Evolutionary conservation across 2,888 invertebrate genomes (phyloP), one percentile per base, ranked within the genome.

Genomic region (Glyphotaelius pellucidus): DNA sequence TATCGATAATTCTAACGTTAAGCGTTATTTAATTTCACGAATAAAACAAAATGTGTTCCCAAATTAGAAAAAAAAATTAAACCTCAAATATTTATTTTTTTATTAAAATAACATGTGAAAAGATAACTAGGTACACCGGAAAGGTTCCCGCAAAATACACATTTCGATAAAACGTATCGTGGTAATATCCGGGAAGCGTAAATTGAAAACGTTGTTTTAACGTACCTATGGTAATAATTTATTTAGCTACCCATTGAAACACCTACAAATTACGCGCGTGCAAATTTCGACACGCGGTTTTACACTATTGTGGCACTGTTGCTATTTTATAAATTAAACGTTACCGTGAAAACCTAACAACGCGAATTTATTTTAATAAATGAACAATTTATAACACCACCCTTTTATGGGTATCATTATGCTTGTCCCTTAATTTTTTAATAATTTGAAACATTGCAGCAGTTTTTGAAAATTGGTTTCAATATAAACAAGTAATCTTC

Each of bases 211-310:
- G 35, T 5, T 83, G 19, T 83, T 83, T 31, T 25, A 83, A 83
- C 2, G 5, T 19, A 19, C 67, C 67, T n/a, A 67, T 9, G 25
- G 67, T 83, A 83, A 83, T 83, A 83, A 32, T 25, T 83, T 83
- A 83, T 35, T 31, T 30, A 38, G 11, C 7, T 83, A 83, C 67
- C 35, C 35, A 83, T 83, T 83, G 32, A 83, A 83, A 83, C 35
- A 83, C 83, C 19, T 67, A 67, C 67, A 67, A 67, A 52, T 67
- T n/a, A 31, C n/a, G 32, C 87, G 52, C 67, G 31, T 87, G 30
- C 35, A 79, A 91, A 90, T 92, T 90, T 92, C 90, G 90, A 92
- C 91, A 42, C 85, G 92, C 84, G 92, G 92, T 89, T 92, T 91
- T 38, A 80, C 89, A 89, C 47, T 89, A 91, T 91, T 90, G 89